A percentile compares a stretch with the other conserved stretches of the same genome.
Evolutionary conservation across 2,797 vertebrate genomes (phyloP).

Genomic region (Poeciliopsis infans): DNA sequence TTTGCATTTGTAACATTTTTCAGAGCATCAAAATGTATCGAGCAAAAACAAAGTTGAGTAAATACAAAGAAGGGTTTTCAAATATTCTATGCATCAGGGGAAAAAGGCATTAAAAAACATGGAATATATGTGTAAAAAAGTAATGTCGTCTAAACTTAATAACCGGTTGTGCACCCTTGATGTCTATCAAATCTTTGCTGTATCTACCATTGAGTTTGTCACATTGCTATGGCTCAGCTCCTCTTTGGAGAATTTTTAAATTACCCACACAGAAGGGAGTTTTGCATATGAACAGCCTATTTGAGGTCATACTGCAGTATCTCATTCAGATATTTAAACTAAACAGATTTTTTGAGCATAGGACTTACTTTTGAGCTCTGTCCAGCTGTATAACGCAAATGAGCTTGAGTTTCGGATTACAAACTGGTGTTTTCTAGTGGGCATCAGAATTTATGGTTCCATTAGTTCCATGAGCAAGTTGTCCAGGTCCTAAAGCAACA

Average conservation of each 20-base stretch:
- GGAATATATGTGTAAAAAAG: neutral
- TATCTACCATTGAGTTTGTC: neutral
- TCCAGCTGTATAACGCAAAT: neutral
- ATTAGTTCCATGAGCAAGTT: too few species aligned
- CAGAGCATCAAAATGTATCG: neutral
- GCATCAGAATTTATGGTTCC: neutral
- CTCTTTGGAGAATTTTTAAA: neutral
- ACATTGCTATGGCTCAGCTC: neutral
- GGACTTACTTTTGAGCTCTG: neutral
- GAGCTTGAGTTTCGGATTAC: neutral
- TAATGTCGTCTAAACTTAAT: neutral
- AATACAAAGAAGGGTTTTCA: neutral
- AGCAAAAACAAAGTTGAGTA: neutral
- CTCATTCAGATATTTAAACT: neutral
- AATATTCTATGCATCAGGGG: neutral
- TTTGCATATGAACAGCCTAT: neutral
- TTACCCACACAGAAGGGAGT: neutral
- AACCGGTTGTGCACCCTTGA: neutral
- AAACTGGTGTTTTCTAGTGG: neutral
- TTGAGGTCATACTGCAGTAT: neutral
- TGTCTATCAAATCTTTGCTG: neutral
- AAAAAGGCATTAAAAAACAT: neutral
- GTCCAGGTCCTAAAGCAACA: neutral
- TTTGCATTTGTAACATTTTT: neutral
- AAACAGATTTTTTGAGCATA: too few species aligned